These are phyloP conservation scores for Lycorma delicatula DNA, from an alignment of 1,140 invertebrate species.

Conservation along the genomic window DNA sequence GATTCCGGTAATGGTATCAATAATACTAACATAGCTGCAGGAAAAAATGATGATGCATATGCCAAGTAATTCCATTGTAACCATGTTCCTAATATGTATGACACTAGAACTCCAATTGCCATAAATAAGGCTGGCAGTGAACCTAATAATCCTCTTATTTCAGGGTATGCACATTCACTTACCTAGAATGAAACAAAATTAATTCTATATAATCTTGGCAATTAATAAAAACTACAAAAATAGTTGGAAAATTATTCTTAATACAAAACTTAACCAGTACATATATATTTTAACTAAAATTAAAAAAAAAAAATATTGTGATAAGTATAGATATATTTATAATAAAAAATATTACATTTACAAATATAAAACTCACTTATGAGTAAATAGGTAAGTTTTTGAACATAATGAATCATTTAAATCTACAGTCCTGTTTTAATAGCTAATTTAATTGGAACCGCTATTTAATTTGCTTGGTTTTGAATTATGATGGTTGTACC, in stretches of 20 bases:
- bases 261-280: neutral
- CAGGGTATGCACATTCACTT: conserved; percentile 53
- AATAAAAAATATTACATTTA: too few species aligned
- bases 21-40: conserved; percentile 39
- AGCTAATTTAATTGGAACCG: too few species aligned
- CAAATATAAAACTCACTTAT: too few species aligned
- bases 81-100: conserved; percentile 48
- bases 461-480: too few species aligned
- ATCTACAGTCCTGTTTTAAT: too few species aligned
- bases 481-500: too few species aligned
- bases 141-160: conserved; percentile 51
- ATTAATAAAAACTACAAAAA: conserved; percentile 2
- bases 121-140: conserved; percentile 52
- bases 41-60: conserved; percentile 38
- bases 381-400: too few species aligned
- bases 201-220: conserved; percentile 2
- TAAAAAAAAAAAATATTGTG: neutral
- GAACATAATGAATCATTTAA: too few species aligned
- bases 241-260: conserved; percentile 6
- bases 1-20: conserved; percentile 48
- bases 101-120: conserved; percentile 50
- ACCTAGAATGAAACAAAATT: conserved; percentile 40
- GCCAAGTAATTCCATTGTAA: conserved; percentile 49
- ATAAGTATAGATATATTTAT: too few species aligned
- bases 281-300: neutral